Base-by-base conservation (phyloP, 1,140 invertebrate genomes). In the Asbolus verrucosus region DNA sequence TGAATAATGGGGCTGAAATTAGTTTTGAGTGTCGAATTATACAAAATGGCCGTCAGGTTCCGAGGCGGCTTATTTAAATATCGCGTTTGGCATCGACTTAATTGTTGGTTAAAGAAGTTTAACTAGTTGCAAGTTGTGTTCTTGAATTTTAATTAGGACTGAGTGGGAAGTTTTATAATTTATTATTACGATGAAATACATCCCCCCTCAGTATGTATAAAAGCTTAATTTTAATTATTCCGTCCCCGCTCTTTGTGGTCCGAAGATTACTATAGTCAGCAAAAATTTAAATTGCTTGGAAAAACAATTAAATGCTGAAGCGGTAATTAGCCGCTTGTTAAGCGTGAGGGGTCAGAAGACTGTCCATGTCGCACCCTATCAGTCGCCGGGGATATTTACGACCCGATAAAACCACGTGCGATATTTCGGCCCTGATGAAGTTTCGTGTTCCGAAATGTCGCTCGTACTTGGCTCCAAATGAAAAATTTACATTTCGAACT, bases 171-270 rank as follows among this genome's bases (percentile, higher is more conserved):
- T 36, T 36, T 36, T 36, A 36, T n/a, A 36, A n/a, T 36, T 36
- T 11, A n/a, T 11, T 36, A 36, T 36, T 6, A 11, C 5, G n/a
- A 36, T 36, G 33, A 36, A 11, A 2, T 36, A 6, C 33, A n/a
- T 2, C 33, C 5, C 11, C 5, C 5, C 11, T 6, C 33, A 36
- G 6, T 36, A 11, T 36, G 33, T 36, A 36, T n/a, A 11, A 11
- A 36, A 11, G 33, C 33, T 36, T 36, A 36, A 36, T 36, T n/a
- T 36, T 36, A 36, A 36, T 36, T 36, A 36, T 36, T 36, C 33
- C 33, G 33, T 5, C 11, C 33, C 2, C 33, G 33, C 33, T 36
- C 11, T 36, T 36, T 36, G 33, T n/a, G 33, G 33, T 36, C 33
- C 33, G 33, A 11, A n/a, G 33, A 36, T 36, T 36, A 36, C 5